phyloP scores from a whole-genome alignment of 2,888 invertebrate genomes.

The Seira sanloemensis region DNA sequence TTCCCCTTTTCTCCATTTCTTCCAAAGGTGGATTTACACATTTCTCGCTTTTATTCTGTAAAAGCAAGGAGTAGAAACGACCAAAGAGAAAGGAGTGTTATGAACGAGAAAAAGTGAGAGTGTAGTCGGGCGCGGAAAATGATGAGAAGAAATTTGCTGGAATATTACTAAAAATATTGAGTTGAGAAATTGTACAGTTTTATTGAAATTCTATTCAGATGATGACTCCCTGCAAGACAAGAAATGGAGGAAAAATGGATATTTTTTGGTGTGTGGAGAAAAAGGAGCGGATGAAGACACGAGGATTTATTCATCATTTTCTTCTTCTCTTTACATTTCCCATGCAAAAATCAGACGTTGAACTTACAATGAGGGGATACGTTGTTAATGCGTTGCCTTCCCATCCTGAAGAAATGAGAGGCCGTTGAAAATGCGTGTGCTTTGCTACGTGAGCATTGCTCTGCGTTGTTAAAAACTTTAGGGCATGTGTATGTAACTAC shows the following conservation, averaged over 20 bases:
- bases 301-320: constrained; percentile 43
- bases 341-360: no score
- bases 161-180: constrained; percentile 45
- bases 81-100: background rate
- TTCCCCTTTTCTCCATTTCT: constrained; percentile 26
- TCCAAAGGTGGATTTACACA: constrained; percentile 1
- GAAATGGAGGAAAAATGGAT: constrained; percentile 23
- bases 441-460: no score
- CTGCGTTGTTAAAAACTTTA: no score
- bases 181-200: constrained; percentile 54
- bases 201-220: constrained; percentile 63
- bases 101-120: background rate
- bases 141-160: constrained; percentile 44
- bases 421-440: no score
- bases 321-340: no score
- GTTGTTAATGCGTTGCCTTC: no score
- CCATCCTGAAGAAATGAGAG: no score
- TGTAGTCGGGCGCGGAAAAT: constrained; percentile 31
- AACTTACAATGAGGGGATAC: no score
- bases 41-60: background rate
- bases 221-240: constrained; percentile 17
- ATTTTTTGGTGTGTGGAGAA: constrained; percentile 10
- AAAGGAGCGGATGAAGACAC: constrained; percentile 43
- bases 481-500: no score
- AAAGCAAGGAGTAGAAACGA: constrained; percentile 13